Conservation (phyloP, 2,888 invertebrate genomes). For the Pantelozetes paolii region DNA sequence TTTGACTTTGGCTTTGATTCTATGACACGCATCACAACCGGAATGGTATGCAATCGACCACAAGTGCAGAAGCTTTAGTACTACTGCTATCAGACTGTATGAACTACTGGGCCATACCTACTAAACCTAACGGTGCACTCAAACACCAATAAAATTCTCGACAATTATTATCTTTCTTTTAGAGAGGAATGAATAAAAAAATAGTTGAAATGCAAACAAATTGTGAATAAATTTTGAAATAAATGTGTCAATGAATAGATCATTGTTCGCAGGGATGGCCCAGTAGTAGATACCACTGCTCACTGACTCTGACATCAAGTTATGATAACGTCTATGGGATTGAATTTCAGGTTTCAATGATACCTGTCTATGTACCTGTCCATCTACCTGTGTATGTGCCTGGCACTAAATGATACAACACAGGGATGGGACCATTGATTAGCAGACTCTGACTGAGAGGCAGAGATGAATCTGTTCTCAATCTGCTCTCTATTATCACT, state of each 20-base stretch:
- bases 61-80: too few species aligned
- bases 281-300: background rate
- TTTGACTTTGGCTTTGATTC: too few species aligned
- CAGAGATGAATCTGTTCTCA: background rate
- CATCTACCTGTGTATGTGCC: too few species aligned
- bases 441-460: too few species aligned
- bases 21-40: constrained; percentile 13
- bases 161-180: background rate
- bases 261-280: constrained; percentile 1
- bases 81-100: background rate
- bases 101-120: constrained; percentile 10
- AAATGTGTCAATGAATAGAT: constrained; percentile 13
- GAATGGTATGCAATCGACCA: constrained; percentile 2
- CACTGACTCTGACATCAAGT: background rate
- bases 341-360: constrained; percentile 8
- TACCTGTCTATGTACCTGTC: too few species aligned
- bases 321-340: background rate
- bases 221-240: background rate
- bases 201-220: constrained; percentile 5
- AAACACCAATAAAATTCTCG: constrained; percentile 3
- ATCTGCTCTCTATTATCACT: too few species aligned
- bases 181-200: background rate
- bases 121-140: background rate
- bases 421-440: background rate
- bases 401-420: background rate